Percentiles rank a stretch among this genome's conserved stretches.
These are phyloP conservation scores for Lepidurus couesii DNA, from an alignment of 1,140 invertebrate species.

Conservation along the genomic window DNA sequence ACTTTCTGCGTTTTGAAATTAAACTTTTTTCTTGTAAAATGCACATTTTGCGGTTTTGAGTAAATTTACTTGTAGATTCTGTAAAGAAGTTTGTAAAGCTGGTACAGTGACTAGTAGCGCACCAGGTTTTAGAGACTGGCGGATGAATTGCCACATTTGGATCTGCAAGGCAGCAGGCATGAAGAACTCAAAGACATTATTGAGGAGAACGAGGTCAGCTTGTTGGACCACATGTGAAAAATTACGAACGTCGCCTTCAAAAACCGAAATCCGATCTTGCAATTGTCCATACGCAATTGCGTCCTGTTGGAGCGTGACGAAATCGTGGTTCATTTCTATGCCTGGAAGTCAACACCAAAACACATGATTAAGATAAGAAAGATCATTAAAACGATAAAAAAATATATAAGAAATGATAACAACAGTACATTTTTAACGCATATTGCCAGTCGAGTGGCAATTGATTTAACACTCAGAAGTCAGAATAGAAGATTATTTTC, in stretches of 20 bases:
- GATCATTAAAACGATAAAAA: not conserved
- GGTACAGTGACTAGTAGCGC: conserved; percentile 55
- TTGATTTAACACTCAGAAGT: too few relatives aligned
- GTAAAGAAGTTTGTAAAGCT: conserved; percentile 50
- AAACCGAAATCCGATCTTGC: conserved; percentile 52
- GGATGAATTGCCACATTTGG: conserved; percentile 56
- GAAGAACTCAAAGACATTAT: conserved; percentile 64
- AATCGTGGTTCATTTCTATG: conserved; percentile 63
- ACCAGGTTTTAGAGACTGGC: conserved; percentile 51
- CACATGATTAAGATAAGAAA: not conserved
- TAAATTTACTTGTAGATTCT: conserved; percentile 41
- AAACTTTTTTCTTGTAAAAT: too few relatives aligned
- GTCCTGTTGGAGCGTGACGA: conserved; percentile 56
- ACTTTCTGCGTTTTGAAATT: too few relatives aligned
- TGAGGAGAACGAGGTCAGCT: conserved; percentile 56
- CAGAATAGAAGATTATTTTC: not conserved
- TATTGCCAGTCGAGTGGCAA: too few relatives aligned
- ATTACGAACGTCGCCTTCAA: conserved; percentile 54
- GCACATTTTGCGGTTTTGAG: too few relatives aligned
- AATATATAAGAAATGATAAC: too few relatives aligned
- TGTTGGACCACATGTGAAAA: conserved; percentile 50
- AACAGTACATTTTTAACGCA: too few relatives aligned
- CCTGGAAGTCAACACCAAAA: conserved; percentile 47
- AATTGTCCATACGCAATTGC: conserved; percentile 48
- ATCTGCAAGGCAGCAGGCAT: conserved; percentile 51